Percentiles rank a stretch among this genome's conserved stretches.
phyloP scores from a whole-genome alignment of 1,140 invertebrate genomes.

The Galleria mellonella region DNA sequence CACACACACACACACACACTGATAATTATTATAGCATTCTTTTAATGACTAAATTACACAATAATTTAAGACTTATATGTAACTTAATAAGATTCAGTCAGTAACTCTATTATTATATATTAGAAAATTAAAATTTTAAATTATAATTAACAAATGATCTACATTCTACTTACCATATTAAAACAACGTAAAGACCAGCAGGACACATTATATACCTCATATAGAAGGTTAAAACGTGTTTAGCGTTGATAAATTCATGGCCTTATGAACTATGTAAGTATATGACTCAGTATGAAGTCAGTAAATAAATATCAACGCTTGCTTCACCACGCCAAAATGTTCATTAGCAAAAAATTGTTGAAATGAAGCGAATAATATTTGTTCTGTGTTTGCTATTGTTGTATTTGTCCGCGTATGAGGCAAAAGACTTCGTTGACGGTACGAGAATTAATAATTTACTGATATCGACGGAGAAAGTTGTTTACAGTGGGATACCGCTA shows the following conservation, averaged over 20 bases:
- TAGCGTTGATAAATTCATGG: not conserved
- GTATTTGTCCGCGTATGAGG: constrained; percentile 28
- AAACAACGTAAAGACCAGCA: not conserved
- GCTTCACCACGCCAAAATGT: constrained; percentile 15
- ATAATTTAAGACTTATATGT: too few species aligned
- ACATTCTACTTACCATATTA: too few species aligned
- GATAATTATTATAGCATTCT: too few species aligned
- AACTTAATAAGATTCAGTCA: too few species aligned
- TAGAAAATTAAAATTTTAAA: too few species aligned
- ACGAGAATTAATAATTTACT: constrained; percentile 54
- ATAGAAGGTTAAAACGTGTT: constrained; percentile 1
- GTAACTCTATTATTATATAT: too few species aligned
- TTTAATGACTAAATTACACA: too few species aligned
- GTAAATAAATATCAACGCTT: too few species aligned
- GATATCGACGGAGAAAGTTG: constrained; percentile 54
- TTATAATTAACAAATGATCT: too few species aligned
- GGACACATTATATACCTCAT: not conserved
- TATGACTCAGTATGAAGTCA: not conserved
- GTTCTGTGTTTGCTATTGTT: constrained; percentile 31
- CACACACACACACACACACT: too few species aligned
- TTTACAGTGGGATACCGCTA: constrained; percentile 32
- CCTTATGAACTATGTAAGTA: too few species aligned
- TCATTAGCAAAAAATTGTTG: constrained; percentile 10
- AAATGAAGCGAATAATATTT: constrained; percentile 38
- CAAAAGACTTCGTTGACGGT: constrained; percentile 49